Base-by-base conservation (phyloP, 2,113 vertebrate species). In the Romanogobio albipinnatus region DNA sequence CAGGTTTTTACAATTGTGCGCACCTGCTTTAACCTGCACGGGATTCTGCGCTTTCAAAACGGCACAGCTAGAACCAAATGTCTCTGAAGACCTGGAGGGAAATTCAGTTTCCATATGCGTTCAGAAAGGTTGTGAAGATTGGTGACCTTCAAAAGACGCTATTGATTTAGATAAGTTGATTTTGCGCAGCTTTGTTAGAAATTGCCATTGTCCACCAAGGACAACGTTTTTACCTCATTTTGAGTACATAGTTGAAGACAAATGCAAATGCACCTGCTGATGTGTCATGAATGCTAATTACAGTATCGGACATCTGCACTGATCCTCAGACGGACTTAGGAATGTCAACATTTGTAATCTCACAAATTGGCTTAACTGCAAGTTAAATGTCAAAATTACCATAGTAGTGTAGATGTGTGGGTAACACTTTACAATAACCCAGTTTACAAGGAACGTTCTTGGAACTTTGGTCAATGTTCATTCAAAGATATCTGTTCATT, bases 101-200 rank as follows among this genome's bases (percentile, higher is more conserved):
- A 68, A 68, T 56, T 84, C 59, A 81, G 78, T 81, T 82, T 51
- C 61, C 15, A 36, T 29, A 56, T 39, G 49, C n/a, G 3, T 70
- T 64, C 3, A 4, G 22, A 79, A 79, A 68, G 33, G 56, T 33
- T 22, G 39, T 47, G 82, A 59, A 76, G 47, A 29, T 79, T 66
- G 3, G 29, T 70, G 64, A 85, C 84, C 84, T 85, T 85, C 62
- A 79, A 70, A 33, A 70, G 39, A 78, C 17, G 19, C 36, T 43
- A 59, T 85, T 36, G 76, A 61, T 71, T 76, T n/a, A 22, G 76
- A 51, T 62, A 85, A 79, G 76, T 47, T 43, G 76, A 71, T 77
- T 84, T 76, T 53, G 29, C 11, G 1, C 5, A 1, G n/a, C 2
- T 85, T 70, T 5, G 3, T 85, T 68, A 3, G 49, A 78, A 85